A percentile compares a stretch with the other conserved stretches of the same genome.
phyloP scores from a whole-genome alignment of 1,140 invertebrate genomes.

The Anadara kagoshimensis region DNA sequence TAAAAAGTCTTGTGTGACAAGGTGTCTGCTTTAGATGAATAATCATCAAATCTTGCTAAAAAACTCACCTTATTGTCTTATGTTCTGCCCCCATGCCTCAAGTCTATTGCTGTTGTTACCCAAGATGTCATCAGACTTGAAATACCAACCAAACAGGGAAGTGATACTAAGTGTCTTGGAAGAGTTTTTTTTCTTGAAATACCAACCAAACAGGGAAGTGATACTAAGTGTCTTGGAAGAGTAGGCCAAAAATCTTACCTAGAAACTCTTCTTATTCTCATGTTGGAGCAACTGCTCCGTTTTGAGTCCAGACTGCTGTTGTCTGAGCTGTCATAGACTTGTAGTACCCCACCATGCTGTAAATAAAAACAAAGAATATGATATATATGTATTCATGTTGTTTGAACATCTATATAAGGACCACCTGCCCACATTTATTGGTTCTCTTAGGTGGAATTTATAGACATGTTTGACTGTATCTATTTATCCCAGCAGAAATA shows the following conservation, averaged over 20 bases:
- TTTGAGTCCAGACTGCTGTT: slow-evolving; percentile 52
- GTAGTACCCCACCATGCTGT: slow-evolving; percentile 54
- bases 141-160: neutral
- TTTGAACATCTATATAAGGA: too few relatives aligned
- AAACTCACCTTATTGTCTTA: too few relatives aligned
- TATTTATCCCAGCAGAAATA: too few relatives aligned
- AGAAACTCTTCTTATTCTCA: slow-evolving; percentile 57
- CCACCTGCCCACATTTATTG: too few relatives aligned
- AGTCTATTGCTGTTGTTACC: too few relatives aligned
- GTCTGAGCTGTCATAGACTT: slow-evolving; percentile 62
- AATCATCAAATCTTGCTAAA: too few relatives aligned
- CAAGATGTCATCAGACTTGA: too few relatives aligned
- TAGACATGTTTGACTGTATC: too few relatives aligned
- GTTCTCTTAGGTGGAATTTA: too few relatives aligned
- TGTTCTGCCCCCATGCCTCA: too few relatives aligned
- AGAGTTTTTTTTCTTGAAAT: neutral
- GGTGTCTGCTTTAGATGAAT: too few relatives aligned
- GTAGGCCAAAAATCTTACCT: slow-evolving; percentile 48
- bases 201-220: neutral
- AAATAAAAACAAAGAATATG: slow-evolving; percentile 7
- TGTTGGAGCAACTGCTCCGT: slow-evolving; percentile 52
- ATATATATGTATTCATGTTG: neutral
- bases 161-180: neutral
- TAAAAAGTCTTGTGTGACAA: too few relatives aligned
- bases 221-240: neutral